Base-by-base conservation (phyloP, 2,797 vertebrate species). In the Gymnoscopelus microlampas region DNA sequence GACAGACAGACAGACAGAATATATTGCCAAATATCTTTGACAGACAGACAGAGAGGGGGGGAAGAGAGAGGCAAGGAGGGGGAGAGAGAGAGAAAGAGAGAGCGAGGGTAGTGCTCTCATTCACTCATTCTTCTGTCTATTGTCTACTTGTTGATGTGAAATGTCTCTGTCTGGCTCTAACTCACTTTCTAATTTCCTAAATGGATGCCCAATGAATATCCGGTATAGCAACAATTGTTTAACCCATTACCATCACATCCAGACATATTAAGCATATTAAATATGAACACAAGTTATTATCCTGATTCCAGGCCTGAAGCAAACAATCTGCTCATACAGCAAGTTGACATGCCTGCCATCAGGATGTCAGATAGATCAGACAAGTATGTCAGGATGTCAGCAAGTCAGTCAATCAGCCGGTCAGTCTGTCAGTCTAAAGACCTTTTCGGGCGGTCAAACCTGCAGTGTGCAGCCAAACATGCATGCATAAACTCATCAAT, bases 371-470 rank as follows among this genome's bases (percentile, higher is more conserved):
- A 35, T 35, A 35, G 5, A 35, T 35, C 5, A 35, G 32, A 35
- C 32, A 35, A 5, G 32, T 35, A 35, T 5, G 32, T 35, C 32
- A 35, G 32, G 32, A 35, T 67, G 60, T 79, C 73, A 77, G 39
- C 60, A 54, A 63, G 69, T 76, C 64, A 50, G 24, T 23, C 68
- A 35, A 54, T 11, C 54, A 66, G 49, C 63, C 66, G 56, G 3
- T 19, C n/a, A 32, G 26, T 35, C 56, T 44, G 26, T 19, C 66
- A 19, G 53, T 71, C 71, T 5, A 35, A 35, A 35, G 72, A 15
- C 1, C 32, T 29, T 47, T 11, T 10, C 51, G 49, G 12, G 5
- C 74, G 56, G 68, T 76, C 44, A 1, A 11, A 39, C 59, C 19
- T 19, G 19, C 19, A 19, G 19, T 19, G 19, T 64, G 29, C 9